Evolutionary conservation across 2,797 vertebrate genomes (phyloP), one percentile per base, ranked within the genome.

Genomic region (Fratercula arctica): DNA sequence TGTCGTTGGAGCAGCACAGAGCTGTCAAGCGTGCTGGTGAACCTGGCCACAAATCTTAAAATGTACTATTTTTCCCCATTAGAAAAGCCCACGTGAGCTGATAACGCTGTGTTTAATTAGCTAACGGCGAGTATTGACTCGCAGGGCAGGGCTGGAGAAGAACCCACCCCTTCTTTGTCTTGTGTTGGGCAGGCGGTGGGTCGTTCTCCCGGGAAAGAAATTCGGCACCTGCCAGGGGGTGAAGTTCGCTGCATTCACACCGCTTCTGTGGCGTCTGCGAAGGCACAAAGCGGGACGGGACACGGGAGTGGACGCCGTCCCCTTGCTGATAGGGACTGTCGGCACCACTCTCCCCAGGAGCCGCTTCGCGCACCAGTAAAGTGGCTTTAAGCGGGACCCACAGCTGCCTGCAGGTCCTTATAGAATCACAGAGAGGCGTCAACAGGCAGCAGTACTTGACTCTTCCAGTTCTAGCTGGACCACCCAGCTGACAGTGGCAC

Each of bases 11-110:
- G 88, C 79, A 68, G 94, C 39, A 13, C 86, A 88, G 85, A 76
- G 72, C 92, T 95, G 80, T 87, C 95, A 93, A 74, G 68, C 5
- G 2, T 37, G 85, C 29, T 76, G 66, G 90, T 78, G 68, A 91
- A 95, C 89, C 89, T 91, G 79, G 78, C 85, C 85, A 81, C 89
- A 90, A 88, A 85, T 82, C 94, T 96, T 85, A 51, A 93, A 91
- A 94, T 4, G 26, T 45, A 48, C 82, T 87, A 33, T 56, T 95
- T 94, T 92, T 45, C 84, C 87, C 81, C 86, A 59, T 85, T 80
- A 87, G 75, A 87, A 85, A 85, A 78, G 54, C 57, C 41, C 28
- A 24, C 60, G 68, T 89, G 92, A 93, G 85, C 92, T 60, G 94
- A 94, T 95, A 89, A 87, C 2, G 60, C 68, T 78, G 81, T 81